Evolutionary conservation across 2,888 invertebrate genomes (phyloP), one percentile per base, ranked within the genome.

Genomic region (Mylabris sibirica): DNA sequence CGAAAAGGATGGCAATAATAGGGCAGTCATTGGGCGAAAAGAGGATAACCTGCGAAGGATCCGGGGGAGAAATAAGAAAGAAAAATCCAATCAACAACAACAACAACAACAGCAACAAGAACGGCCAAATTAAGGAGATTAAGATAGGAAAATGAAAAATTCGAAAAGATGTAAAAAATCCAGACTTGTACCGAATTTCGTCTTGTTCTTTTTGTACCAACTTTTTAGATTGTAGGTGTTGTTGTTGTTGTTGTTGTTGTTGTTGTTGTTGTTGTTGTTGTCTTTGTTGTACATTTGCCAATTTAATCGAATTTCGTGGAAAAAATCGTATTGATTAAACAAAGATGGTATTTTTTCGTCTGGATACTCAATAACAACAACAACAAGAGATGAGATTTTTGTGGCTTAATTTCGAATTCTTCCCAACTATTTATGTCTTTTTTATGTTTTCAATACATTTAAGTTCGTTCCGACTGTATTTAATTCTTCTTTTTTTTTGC

Each of bases 371-470:
- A 30, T 8, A 30, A 44, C 38, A 5, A 44, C 17, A 44, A 44
- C 44, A 17, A 44, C 44, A 44, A 44, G n/a, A 38, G 38, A 44
- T 17, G 59, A 64, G 63, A 72, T 67, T 72, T 71, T 72, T 72
- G 70, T 72, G 67, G 72, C 72, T 72, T 72, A 72, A 72, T 72
- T 72, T 67, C 59, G 59, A 64, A 64, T 63, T 63, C 63, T 67
- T 63, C 60, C 60, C 64, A 59, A 64, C 64, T 64, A 64, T 64
- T 64, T 64, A 64, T 64, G 64, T 64, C 61, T 67, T 67, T 67
- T 67, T 67, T 67, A 67, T 67, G 67, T 63, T 67, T 53, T 35
- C 67, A 66, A 60, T 66, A 66, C 66, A 63, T 63, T 67, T 67
- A 67, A 63, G 59, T 53, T 62, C 38, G 26, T 62, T 53, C 66